Evolutionary conservation across 1,140 invertebrate species (phyloP), one percentile per base, ranked within the genome.

Genomic region (Lethrus apterus): DNA sequence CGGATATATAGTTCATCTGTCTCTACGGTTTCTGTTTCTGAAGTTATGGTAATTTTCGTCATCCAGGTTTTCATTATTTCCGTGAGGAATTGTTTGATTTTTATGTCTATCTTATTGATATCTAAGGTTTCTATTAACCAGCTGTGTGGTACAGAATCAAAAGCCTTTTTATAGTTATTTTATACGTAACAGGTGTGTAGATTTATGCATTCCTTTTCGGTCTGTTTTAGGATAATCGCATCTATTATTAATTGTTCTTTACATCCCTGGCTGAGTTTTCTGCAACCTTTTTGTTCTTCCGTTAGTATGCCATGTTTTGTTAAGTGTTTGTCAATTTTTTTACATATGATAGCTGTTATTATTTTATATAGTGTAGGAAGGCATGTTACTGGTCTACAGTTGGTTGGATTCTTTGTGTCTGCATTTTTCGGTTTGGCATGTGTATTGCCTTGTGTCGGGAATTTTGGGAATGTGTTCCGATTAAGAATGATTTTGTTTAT

Each of bases 311-410:
- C 44, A 29, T 50, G 41, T 29, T n/a, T 13, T 20, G 40, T 31
- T 44, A 32, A 29, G 29, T 58, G 52, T 40, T 45, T 40, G 19
- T 48, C 40, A 9, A 58, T 50, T 23, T 48, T 21, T 21, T 48
- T 33, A 15, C 23, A 26, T 11, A 59, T 43, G 19, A 47, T 52
- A 13, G 48, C 15, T 19, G 54, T 56, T 21, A 58, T 21, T 8
- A 57, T 45, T 31, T 57, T 59, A 31, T 60, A 60, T 1, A 60
- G 13, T 2, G 53, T 58, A 14, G 35, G 51, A 0, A 58, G 35
- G 23, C 56, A 58, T 7, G 57, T 59, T n/a, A 59, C 57, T 17
- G 57, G 55, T 19, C 57, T 33, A 34, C 50, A 55, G 19, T 56
- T 56, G 4, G 33, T 33, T 17, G 57, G 51, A 23, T 59, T 44